Conservation (phyloP, 2,113 vertebrate genomes). For the human region GRCh38 chr1:113409001-113409500, state of each 20-base stretch:
- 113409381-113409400: too few species aligned
- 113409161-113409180: too few species aligned
- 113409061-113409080: background rate
- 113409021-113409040: background rate
- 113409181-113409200: background rate
- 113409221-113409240: background rate
- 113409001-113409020: background rate
- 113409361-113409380: too few species aligned
- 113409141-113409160: background rate
- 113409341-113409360: background rate
- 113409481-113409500: background rate
- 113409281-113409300: background rate
- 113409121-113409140: background rate
- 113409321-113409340: constrained; percentile 3
- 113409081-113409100: background rate
- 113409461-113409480: too few species aligned
- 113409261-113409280: background rate
- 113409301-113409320: constrained; percentile 1
- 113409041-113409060: constrained; percentile 16
- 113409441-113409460: too few species aligned
- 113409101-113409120: background rate
- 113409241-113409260: constrained; percentile 3
- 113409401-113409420: too few species aligned
- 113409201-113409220: background rate
- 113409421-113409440: too few species aligned